Conservation (phyloP, 2,113 vertebrate genomes). For the Colius striatus region DNA sequence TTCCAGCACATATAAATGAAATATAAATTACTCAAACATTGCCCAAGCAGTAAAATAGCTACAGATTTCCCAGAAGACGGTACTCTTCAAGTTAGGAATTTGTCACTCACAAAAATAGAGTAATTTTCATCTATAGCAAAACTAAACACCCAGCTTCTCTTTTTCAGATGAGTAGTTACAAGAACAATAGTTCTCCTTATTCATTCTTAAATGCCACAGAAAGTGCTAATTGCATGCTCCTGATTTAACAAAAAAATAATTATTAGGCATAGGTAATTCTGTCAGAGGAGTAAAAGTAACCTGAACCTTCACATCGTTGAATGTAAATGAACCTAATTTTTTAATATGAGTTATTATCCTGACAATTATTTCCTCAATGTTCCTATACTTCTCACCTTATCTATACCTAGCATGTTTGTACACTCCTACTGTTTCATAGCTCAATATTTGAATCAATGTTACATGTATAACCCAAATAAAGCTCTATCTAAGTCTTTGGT, state of each 20-base stretch:
- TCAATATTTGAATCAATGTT: not conserved
- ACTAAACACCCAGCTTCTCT: constrained; percentile 1
- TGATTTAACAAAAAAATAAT: constrained; percentile 50
- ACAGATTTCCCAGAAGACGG: not conserved
- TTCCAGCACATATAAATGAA: not conserved
- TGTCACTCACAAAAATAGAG: not conserved
- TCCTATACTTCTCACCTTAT: not conserved
- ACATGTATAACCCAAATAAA: not conserved
- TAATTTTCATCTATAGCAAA: not conserved
- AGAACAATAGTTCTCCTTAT: constrained; percentile 36
- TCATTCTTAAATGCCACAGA: constrained; percentile 24
- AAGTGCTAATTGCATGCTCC: constrained; percentile 53
- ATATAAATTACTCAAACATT: not conserved
- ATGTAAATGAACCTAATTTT: constrained; percentile 27
- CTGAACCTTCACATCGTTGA: not conserved
- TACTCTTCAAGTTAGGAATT: not conserved
- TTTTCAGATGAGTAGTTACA: not conserved
- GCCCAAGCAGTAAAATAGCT: not conserved
- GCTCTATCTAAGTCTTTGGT: not conserved
- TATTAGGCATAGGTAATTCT: constrained; percentile 36
- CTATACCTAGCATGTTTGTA: not conserved
- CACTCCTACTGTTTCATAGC: not conserved
- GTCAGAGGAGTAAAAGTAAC: constrained; percentile 15
- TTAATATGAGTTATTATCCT: constrained; percentile 25
- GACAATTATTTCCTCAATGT: not conserved